Base-by-base conservation (phyloP, 1,140 invertebrate genomes). In the Brachionus plicatilis region DNA sequence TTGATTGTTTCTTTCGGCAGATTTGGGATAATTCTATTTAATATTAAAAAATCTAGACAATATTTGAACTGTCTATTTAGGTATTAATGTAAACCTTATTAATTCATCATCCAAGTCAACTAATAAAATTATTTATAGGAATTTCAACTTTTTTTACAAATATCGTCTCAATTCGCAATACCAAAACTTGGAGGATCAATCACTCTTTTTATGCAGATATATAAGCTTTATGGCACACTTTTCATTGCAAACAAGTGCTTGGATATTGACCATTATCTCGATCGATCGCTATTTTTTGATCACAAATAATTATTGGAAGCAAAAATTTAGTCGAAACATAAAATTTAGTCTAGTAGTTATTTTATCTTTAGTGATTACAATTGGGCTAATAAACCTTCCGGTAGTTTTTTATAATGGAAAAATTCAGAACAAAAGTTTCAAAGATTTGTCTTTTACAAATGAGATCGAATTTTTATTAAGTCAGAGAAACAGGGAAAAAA, bases 61-160 rank as follows among this genome's bases (percentile, higher is more conserved):
- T 3, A 53, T n/a, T 53, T 53, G 14, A 53, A 53, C 14, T 11
- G 14, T 11, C 12, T 2, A 11, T 2, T 60, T 6, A 1, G 17
- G 9, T 41, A 70, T 33, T 12, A 24, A 37, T 70, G 14, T 3
- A n/a, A 6, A 20, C 5, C n/a, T n/a, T n/a, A n/a, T n/a, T n/a
- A n/a, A n/a, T n/a, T n/a, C n/a, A n/a, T 6, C 6, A 17, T 8
- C 0, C 17, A 12, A 50, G 12, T 7, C 41, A 76, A 1, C 11
- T 76, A 24, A 43, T 78, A 43, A 78, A 47, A 45, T 82, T 82
- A 33, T 45, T 82, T 82, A 37, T 24, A 82, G 79, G 79, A 82
- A 82, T 27, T 82, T 82, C 29, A 82, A 82, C 45, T 82, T 82
- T 68, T 82, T 82, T 82, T 82, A 82, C 53, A 82, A 82, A 82